Base-by-base conservation (phyloP, 2,888 invertebrate genomes). In the Hydriomena furcata region DNA sequence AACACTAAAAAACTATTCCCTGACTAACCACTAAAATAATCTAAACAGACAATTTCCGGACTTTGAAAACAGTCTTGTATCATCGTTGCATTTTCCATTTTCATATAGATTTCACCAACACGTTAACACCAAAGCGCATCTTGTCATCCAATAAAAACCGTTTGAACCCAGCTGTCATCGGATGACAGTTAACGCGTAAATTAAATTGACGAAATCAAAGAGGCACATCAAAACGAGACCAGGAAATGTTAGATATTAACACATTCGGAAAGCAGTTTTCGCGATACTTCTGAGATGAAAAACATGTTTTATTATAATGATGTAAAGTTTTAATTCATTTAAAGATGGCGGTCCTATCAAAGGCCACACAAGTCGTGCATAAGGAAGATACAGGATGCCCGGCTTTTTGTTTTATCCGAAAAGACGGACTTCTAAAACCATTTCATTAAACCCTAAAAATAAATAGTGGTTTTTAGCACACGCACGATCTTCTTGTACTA, bases 131-230 rank as follows among this genome's bases (percentile, higher is more conserved):
- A 40, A 40, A 41, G 23, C 27, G 23, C 27, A 12, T 28, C 41
- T 20, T 49, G 42, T 43, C 42, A 31, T 23, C 30, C 44, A 38
- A 49, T 45, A 54, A 57, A 45, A 52, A 32, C 38, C 40, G 52
- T 61, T 61, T 43, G 56, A 61, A 55, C 49, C 35, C 52, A 51
- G 54, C 58, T 61, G 61, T 58, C 61, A 52, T 61, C 66, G 64
- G 11, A n/a, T 65, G 63, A 60, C 54, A 58, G 44, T 38, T 24
- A 17, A 13, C 31, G n/a, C 64, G 63, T 73, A 66, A 71, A 71
- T 69, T 68, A 71, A 67, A 68, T 66, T 60, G 63, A 62, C 56
- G 57, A 40, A 67, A 74, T 74, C 74, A 73, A 74, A 73, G 72
- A 37, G 44, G 25, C 48, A 55, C 63, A 63, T 68, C 65, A 65